phyloP scores from a whole-genome alignment of 2,113 vertebrate genomes.

The Gallinago paraguaiae region DNA sequence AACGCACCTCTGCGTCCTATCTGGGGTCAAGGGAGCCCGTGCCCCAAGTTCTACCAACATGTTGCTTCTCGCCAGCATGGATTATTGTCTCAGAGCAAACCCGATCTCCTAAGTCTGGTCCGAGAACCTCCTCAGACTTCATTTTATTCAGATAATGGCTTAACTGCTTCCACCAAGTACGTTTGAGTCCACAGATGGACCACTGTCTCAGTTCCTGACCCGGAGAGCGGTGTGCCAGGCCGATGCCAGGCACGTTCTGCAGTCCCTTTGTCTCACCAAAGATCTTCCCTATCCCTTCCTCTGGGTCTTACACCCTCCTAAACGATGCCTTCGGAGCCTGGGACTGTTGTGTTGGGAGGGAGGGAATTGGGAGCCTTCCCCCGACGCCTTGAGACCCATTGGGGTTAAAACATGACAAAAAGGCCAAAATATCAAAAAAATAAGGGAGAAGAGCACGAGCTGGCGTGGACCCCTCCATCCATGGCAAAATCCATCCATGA shows the following conservation, averaged over 20 bases:
- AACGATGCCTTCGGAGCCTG: accelerated
- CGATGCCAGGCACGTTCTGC: background rate
- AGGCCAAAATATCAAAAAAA: background rate
- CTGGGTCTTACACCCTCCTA: background rate
- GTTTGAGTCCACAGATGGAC: background rate
- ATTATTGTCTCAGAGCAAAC: conserved; percentile 38
- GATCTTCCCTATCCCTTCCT: background rate
- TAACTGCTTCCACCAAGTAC: background rate
- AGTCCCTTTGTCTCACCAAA: accelerated
- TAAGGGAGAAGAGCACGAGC: too few species aligned
- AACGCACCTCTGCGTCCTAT: accelerated
- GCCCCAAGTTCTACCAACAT: background rate
- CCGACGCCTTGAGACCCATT: accelerated
- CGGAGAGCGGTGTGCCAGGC: accelerated
- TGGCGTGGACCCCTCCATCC: accelerated
- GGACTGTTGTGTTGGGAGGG: background rate
- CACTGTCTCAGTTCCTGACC: background rate
- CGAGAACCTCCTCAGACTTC: conserved; percentile 14
- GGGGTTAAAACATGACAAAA: background rate
- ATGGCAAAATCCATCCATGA: accelerated
- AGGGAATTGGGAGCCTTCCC: background rate
- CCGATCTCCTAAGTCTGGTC: background rate
- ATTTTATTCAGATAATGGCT: conserved; percentile 55
- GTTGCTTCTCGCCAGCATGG: background rate
- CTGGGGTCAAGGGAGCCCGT: background rate